These are phyloP conservation scores for Cephonodes hylas DNA, from an alignment of 2,888 invertebrate genomes.

Conservation along the genomic window DNA sequence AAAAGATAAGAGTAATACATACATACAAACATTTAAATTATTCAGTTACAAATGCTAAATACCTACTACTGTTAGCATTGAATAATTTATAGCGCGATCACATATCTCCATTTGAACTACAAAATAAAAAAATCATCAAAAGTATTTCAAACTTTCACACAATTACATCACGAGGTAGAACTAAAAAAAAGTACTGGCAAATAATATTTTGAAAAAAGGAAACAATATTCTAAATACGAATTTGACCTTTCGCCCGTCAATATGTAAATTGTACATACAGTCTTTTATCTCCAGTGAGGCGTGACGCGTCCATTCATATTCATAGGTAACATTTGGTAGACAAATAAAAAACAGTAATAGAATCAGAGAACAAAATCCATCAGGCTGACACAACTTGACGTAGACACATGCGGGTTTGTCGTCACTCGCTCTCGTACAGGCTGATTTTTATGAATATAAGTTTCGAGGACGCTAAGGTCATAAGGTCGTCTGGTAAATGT, in stretches of 20 bases:
- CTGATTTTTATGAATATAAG: conserved; percentile 26
- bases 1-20: too few relatives aligned
- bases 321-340: conserved; percentile 44
- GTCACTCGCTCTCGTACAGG: conserved; percentile 42
- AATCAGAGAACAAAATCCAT: conserved; percentile 75
- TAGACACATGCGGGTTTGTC: conserved; percentile 44
- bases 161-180: too few relatives aligned
- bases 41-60: too few relatives aligned
- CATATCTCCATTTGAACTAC: too few relatives aligned
- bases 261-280: not conserved
- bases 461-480: not conserved
- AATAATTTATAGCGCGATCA: too few relatives aligned
- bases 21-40: too few relatives aligned
- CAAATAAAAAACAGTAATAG: conserved; percentile 72
- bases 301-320: conserved; percentile 46
- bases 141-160: too few relatives aligned
- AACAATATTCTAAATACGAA: not conserved
- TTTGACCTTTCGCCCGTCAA: not conserved
- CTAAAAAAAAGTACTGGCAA: too few relatives aligned
- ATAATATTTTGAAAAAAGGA: too few relatives aligned
- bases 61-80: too few relatives aligned
- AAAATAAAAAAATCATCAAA: too few relatives aligned
- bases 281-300: not conserved
- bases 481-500: not conserved
- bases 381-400: conserved; percentile 57